These are phyloP conservation scores for Notiomystis cincta DNA, from an alignment of 2,113 vertebrate species.

Conservation along the genomic window DNA sequence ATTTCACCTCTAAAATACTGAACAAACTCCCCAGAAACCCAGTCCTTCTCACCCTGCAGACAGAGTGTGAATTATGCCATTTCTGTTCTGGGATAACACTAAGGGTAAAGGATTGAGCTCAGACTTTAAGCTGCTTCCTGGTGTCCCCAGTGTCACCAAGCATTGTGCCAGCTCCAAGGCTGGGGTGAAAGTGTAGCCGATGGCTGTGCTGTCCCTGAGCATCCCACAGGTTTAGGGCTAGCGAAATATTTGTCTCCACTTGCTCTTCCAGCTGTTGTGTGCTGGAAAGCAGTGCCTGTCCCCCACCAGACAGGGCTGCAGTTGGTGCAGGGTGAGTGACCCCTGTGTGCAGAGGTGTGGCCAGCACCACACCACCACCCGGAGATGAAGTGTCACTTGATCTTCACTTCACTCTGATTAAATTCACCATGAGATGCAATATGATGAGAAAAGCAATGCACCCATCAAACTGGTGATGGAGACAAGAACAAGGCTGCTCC, in stretches of 20 bases:
- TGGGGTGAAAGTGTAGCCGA: neutral
- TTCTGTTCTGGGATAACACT: neutral
- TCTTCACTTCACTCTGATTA: neutral
- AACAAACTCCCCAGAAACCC: neutral
- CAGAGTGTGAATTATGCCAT: accelerated
- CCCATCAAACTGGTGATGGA: neutral
- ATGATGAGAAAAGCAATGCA: neutral
- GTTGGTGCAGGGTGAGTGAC: neutral
- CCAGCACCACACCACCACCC: neutral
- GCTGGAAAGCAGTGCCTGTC: neutral
- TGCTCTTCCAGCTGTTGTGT: neutral
- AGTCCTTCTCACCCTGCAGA: neutral
- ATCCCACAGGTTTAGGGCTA: neutral
- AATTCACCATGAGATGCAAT: neutral
- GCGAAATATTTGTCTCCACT: accelerated
- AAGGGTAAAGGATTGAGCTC: neutral
- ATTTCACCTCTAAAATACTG: neutral
- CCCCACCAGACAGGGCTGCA: neutral
- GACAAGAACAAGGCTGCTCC: neutral
- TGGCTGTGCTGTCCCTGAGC: neutral
- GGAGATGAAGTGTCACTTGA: neutral
- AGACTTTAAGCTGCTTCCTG: neutral
- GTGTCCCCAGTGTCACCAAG: neutral
- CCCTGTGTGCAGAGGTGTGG: neutral
- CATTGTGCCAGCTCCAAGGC: neutral